Base-by-base conservation (phyloP, 2,113 vertebrate species). In the Ceyx melanurus region DNA sequence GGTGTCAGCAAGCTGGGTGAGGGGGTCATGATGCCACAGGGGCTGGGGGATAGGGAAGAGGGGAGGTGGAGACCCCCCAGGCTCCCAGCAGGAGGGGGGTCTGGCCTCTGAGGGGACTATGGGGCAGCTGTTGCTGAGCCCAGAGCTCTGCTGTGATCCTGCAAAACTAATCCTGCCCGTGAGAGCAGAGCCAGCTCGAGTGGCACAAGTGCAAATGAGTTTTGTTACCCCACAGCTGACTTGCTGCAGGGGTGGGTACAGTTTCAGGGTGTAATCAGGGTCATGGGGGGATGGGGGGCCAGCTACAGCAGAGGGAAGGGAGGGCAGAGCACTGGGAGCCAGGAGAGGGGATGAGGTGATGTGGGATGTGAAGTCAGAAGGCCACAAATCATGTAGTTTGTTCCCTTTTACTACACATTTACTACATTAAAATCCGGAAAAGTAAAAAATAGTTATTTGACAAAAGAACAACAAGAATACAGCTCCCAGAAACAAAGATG, bases 1-100 rank as follows among this genome's bases (percentile, higher is more conserved):
- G n/a, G n/a, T n/a, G 35, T 28, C 2, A 0, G 14, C 0, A 5
- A 73, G 54, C 40, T 1, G 9, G 60, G 10, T 3, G 1, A 29
- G 26, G 3, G 12, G 23, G 23, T 33, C 4, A 1, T 51, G 75
- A 43, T 66, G 72, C 40, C 61, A 18, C 1, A 1, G 68, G 25
- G 37, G 11, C 33, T 46, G 35, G 23, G 21, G 16, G 6, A 43
- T 1, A 65, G 58, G 20, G n/a, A 72, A 25, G 25, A 28, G 68
- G 31, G 45, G 17, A 76, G 50, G 4, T 35, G 46, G 77, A 33
- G 65, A 58, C 17, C 17, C 21, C 15, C 15, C 42, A 21, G 37
- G 42, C 15, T 86, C 26, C 9, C 46, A 73, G 66, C 73, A 62
- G 43, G 7, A 53, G 42, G 19, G 23, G 54, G 10, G 16, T 14